Evolutionary conservation across 2,888 invertebrate genomes (phyloP).

Genomic region (Thecocarcelia acutangulata): DNA sequence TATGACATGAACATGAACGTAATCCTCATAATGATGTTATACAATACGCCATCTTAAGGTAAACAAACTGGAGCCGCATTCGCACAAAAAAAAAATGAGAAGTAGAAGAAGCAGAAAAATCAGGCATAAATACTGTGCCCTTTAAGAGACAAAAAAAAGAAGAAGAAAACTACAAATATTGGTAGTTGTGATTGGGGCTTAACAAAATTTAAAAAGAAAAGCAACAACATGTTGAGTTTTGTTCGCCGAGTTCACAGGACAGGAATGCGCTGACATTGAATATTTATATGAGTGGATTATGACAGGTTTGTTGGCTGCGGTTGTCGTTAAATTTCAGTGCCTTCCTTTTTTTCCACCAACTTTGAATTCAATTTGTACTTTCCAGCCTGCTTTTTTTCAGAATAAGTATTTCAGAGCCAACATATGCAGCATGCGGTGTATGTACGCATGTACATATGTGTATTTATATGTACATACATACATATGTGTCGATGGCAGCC

Average conservation of each 20-base stretch:
- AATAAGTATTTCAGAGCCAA: not conserved
- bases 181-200: conserved; percentile 59
- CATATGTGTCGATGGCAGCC: conserved; percentile 61
- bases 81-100: no score
- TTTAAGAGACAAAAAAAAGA: conserved; percentile 9
- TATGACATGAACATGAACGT: conserved; percentile 80
- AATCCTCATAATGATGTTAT: conserved; percentile 80
- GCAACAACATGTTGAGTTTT: conserved; percentile 64
- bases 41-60: conserved; percentile 78
- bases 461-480: no score
- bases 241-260: conserved; percentile 60
- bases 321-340: conserved; percentile 28
- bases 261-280: conserved; percentile 69
- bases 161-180: conserved; percentile 19
- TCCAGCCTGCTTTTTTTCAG: conserved; percentile 31
- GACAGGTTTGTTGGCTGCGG: conserved; percentile 62
- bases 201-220: conserved; percentile 14
- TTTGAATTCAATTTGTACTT: conserved; percentile 55
- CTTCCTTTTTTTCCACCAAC: not conserved
- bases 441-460: no score
- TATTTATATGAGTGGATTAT: conserved; percentile 69
- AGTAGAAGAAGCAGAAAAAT: not conserved
- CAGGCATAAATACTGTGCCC: conserved; percentile 24
- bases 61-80: conserved; percentile 62
- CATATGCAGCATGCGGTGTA: not conserved